Conservation (phyloP, 2,888 invertebrate species). For the Caenorhabditis becei region DNA sequence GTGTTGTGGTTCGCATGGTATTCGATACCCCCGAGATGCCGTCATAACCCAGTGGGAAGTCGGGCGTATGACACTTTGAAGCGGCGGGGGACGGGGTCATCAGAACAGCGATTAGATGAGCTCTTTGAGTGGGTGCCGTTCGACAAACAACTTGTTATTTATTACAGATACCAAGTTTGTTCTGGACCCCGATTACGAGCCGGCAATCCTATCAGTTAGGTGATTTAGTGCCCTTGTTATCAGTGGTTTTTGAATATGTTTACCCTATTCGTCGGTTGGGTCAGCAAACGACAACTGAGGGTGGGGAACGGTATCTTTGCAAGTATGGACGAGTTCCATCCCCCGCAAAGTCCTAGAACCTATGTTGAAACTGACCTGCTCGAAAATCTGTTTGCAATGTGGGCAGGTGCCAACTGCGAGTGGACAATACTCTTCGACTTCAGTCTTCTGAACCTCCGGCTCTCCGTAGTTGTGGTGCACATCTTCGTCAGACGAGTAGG, state of each 20-base stretch:
- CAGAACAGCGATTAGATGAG: constrained; percentile 31
- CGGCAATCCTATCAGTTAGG: constrained; percentile 16
- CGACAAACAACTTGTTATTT: constrained; percentile 37
- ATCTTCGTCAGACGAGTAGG: constrained; percentile 58
- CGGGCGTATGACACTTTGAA: constrained; percentile 29
- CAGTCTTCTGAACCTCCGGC: too few relatives aligned
- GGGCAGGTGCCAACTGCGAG: too few relatives aligned
- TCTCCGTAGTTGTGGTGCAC: too few relatives aligned
- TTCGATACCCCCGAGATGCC: constrained; percentile 16
- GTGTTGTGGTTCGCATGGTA: constrained; percentile 18
- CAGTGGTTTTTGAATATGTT: constrained; percentile 14
- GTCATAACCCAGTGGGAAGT: constrained; percentile 38
- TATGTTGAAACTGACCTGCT: too few relatives aligned
- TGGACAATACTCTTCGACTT: too few relatives aligned
- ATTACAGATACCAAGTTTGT: constrained; percentile 43
- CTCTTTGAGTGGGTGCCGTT: constrained; percentile 47
- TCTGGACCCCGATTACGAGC: constrained; percentile 4
- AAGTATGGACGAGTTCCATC: constrained; percentile 12
- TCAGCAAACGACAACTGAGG: constrained; percentile 63
- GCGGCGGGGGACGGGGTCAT: constrained; percentile 23
- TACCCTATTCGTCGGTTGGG: constrained; percentile 49
- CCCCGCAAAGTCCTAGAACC: too few relatives aligned
- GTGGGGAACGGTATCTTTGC: constrained; percentile 15
- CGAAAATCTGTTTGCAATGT: too few relatives aligned
- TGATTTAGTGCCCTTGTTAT: constrained; percentile 31